phyloP scores from a whole-genome alignment of 2,113 vertebrate genomes.

The Gallinago media region DNA sequence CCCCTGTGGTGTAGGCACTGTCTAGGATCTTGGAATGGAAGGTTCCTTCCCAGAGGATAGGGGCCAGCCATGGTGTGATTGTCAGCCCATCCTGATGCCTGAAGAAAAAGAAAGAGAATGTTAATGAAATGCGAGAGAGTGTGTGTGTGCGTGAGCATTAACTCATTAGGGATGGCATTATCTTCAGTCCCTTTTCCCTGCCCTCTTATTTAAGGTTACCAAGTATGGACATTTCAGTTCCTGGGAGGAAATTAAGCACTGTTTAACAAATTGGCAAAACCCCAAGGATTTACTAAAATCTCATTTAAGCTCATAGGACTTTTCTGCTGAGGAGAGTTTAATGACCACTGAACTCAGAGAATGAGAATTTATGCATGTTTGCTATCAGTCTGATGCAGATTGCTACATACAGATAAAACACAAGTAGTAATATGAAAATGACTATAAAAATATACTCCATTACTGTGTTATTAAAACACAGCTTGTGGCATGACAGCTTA shows the following conservation, averaged over 20 bases:
- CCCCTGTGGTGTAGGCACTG: conserved; percentile 70
- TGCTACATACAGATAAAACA: background rate
- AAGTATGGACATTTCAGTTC: background rate
- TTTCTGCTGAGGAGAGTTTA: background rate
- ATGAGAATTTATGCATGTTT: background rate
- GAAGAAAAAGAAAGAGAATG: background rate
- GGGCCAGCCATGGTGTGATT: conserved; percentile 80
- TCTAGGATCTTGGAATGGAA: conserved; percentile 63
- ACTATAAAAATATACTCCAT: background rate
- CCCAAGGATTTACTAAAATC: background rate
- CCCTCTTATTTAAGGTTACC: background rate
- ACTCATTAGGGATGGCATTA: background rate
- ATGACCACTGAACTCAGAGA: background rate
- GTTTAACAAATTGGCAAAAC: background rate
- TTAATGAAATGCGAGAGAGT: background rate
- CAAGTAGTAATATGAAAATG: background rate
- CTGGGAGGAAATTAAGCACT: background rate
- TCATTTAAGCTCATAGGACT: background rate
- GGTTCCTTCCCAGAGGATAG: conserved; percentile 83
- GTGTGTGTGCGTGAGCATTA: background rate
- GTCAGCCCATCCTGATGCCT: conserved; percentile 69
- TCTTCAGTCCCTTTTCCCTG: background rate
- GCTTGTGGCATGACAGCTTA: background rate
- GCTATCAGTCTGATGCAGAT: background rate
- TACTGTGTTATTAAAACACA: conserved; percentile 26